Base-by-base conservation (phyloP, 1,140 invertebrate genomes). In the Antheraea pernyi region DNA sequence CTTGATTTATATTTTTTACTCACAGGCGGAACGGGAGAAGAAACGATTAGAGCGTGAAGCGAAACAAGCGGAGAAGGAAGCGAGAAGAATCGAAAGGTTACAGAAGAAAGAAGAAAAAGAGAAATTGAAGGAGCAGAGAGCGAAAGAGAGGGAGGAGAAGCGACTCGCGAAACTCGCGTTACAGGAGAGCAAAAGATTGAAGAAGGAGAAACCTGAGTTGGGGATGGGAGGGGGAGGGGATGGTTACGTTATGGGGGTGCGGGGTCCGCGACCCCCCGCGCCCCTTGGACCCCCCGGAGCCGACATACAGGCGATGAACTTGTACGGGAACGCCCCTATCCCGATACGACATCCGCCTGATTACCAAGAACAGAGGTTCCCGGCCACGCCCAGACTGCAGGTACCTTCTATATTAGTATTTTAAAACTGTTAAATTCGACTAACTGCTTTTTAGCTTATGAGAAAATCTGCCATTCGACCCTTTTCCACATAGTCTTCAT, bases 91-190 rank as follows among this genome's bases (percentile, higher is more conserved):
- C 42, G 94, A 95, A 46, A 86, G 94, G 0, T 83, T 95, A 60
- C 94, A 94, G 16, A 95, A 95, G 72, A 95, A 95, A 71, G 82
- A 94, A 65, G 94, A 95, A 70, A 95, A 95, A 65, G 93, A 94
- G 8, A 93, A 94, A 58, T 75, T 93, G n/a, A 95, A 95, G 74
- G 92, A 93, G 65, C 81, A 82, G 69, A 92, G 88, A 58, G 91
- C 91, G 13, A 93, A 92, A 67, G 91, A 93, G 59, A 69, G 91
- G 19, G 92, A 93, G 74, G 91, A 93, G 76, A 93, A 93, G 72
- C 79, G 83, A 68, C 76, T 85, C 2, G 92, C 92, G 0, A 79
- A 81, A 6, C 30, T 92, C 19, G 91, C 92, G 0, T 69, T 87
- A 61, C 86, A 91, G 71, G 92, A 93, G 73, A 92, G 84, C 65